Evolutionary conservation across 1,140 invertebrate genomes (phyloP).

Genomic region (Eurosta solidaginis): DNA sequence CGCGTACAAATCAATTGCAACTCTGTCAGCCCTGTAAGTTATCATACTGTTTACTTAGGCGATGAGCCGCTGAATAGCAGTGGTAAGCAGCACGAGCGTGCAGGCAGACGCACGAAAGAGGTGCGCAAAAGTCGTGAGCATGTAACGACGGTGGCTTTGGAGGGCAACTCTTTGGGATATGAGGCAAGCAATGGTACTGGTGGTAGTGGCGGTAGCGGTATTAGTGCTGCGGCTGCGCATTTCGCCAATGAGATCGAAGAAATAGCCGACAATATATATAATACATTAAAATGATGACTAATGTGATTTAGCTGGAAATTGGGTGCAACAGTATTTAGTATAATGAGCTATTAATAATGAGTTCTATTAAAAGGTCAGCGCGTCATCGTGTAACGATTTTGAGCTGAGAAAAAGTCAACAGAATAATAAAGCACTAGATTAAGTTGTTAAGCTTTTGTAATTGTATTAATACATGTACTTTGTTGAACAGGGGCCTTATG

Average conservation of each 20-base stretch:
- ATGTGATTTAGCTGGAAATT: constrained; percentile 57
- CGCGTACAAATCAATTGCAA: constrained; percentile 53
- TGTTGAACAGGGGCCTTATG: too few relatives aligned
- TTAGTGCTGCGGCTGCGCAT: neutral
- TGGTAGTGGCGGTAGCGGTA: constrained; percentile 36
- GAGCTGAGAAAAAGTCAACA: too few relatives aligned
- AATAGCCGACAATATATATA: constrained; percentile 54
- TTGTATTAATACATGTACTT: too few relatives aligned
- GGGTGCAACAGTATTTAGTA: constrained; percentile 38
- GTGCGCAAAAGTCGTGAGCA: constrained; percentile 32
- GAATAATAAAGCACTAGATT: too few relatives aligned
- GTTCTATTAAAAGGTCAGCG: constrained; percentile 20
- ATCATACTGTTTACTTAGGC: constrained; percentile 54
- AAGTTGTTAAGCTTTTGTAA: too few relatives aligned
- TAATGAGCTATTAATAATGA: constrained; percentile 22
- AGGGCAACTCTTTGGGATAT: constrained; percentile 32
- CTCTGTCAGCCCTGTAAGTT: constrained; percentile 47
- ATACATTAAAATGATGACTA: constrained; percentile 60
- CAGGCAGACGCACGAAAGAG: neutral
- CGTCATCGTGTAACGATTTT: too few relatives aligned
- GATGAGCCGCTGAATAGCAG: constrained; percentile 48
- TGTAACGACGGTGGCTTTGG: constrained; percentile 48
- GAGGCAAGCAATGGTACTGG: constrained; percentile 38
- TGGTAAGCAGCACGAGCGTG: neutral
- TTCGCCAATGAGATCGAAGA: neutral